Conservation (phyloP, 2,888 invertebrate species). For the Tuberolachnus salignus region DNA sequence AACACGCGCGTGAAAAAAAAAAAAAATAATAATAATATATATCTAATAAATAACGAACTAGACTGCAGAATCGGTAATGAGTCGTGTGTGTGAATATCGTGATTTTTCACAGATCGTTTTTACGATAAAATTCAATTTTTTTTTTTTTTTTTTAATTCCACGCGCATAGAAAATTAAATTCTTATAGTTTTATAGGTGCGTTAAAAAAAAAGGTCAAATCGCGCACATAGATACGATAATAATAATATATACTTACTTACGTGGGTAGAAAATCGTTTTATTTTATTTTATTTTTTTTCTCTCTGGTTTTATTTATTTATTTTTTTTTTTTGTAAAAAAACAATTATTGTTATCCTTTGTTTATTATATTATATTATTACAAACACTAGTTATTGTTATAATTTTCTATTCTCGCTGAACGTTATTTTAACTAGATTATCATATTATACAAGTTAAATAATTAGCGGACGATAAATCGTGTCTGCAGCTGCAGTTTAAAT, state of each 20-base stretch:
- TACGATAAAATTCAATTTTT: background rate
- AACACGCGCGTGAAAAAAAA: too few species aligned
- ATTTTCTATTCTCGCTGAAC: too few species aligned
- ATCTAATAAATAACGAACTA: too few species aligned
- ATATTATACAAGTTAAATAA: too few species aligned
- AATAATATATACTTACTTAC: background rate
- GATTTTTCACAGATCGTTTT: too few species aligned
- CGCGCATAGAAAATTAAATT: background rate
- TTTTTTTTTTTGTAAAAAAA: background rate
- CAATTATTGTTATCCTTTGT: slow-evolving; percentile 2
- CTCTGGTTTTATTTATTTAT: background rate
- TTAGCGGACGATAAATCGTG: too few species aligned
- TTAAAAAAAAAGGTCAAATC: slow-evolving; percentile 4
- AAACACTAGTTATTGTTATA: too few species aligned
- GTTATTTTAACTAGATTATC: background rate
- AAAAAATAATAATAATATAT: too few species aligned
- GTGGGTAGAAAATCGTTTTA: background rate
- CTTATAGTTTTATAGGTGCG: background rate
- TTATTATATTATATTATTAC: too few species aligned
- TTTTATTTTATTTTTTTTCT: background rate
- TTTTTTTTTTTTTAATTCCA: background rate
- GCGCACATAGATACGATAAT: background rate
- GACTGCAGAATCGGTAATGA: too few species aligned
- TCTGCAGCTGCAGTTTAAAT: too few species aligned
- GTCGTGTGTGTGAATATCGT: too few species aligned